Percentiles rank a stretch among this genome's conserved stretches.
Conservation (phyloP, 2,888 invertebrate genomes). For the Labia minor region DNA sequence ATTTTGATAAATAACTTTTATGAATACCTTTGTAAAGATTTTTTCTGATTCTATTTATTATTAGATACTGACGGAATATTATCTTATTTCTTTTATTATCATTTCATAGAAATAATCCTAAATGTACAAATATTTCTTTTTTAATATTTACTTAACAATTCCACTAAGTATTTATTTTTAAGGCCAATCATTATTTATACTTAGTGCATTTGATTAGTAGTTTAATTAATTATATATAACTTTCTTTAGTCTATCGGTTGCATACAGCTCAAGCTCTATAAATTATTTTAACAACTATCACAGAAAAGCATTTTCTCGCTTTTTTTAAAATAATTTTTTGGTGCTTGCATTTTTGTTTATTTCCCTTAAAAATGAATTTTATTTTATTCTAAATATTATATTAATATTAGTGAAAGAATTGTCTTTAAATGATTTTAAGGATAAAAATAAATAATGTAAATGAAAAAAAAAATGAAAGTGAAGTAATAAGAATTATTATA, state of each 20-base stretch:
- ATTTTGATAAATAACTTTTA: too few species aligned
- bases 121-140: not conserved
- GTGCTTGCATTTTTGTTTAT: not conserved
- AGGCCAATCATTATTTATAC: not conserved
- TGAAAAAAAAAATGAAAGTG: not conserved
- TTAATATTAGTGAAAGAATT: not conserved
- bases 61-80: not conserved
- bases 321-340: not conserved
- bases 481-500: too few species aligned
- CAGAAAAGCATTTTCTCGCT: constrained; percentile 13
- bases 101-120: not conserved
- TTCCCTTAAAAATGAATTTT: not conserved
- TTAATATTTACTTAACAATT: not conserved
- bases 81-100: constrained; percentile 3
- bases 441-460: not conserved
- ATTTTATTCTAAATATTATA: not conserved
- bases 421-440: constrained; percentile 1
- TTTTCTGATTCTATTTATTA: not conserved
- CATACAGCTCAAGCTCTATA: constrained; percentile 5
- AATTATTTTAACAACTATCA: constrained; percentile 13
- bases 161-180: not conserved
- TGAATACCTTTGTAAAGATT: too few species aligned
- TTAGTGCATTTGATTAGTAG: not conserved
- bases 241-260: not conserved
- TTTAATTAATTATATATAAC: not conserved